These are phyloP conservation scores for Campodea augens DNA, from an alignment of 1,140 invertebrate species.

Conservation along the genomic window DNA sequence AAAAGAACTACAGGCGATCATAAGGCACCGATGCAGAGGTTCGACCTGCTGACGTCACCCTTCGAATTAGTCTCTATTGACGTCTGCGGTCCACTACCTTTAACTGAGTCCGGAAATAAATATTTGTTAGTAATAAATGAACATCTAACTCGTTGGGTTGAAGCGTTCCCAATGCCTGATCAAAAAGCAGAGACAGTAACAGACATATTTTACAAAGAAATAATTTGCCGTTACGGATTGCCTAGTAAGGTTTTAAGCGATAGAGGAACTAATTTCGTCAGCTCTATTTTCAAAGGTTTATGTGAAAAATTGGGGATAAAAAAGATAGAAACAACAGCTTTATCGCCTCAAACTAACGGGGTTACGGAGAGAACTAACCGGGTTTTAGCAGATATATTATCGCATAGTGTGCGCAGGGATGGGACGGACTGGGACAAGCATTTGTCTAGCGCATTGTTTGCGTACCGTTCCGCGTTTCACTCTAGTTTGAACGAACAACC, in stretches of 20 bases:
- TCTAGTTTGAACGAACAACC: not conserved
- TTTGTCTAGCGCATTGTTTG: not conserved
- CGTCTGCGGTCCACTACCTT: not conserved
- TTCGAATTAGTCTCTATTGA: not conserved
- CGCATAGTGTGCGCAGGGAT: not conserved
- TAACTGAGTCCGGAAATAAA: not conserved
- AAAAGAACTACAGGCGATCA: not conserved
- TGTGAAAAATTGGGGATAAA: not conserved
- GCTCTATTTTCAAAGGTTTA: not conserved
- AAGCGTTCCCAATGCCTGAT: not conserved
- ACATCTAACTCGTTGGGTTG: not conserved
- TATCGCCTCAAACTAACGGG: not conserved
- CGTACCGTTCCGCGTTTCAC: not conserved
- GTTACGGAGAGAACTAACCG: not conserved
- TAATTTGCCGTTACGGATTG: not conserved
- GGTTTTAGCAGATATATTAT: not conserved
- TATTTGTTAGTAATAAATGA: not conserved
- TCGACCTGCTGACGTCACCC: not conserved
- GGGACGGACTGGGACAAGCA: not conserved
- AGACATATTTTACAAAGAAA: not conserved
- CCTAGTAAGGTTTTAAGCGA: not conserved
- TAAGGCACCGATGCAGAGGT: not conserved
- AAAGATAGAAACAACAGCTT: not conserved
- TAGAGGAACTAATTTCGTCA: not conserved
- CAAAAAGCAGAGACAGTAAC: not conserved